Conservation (phyloP, 2,113 vertebrate genomes). For the Heptranchias perlo region DNA sequence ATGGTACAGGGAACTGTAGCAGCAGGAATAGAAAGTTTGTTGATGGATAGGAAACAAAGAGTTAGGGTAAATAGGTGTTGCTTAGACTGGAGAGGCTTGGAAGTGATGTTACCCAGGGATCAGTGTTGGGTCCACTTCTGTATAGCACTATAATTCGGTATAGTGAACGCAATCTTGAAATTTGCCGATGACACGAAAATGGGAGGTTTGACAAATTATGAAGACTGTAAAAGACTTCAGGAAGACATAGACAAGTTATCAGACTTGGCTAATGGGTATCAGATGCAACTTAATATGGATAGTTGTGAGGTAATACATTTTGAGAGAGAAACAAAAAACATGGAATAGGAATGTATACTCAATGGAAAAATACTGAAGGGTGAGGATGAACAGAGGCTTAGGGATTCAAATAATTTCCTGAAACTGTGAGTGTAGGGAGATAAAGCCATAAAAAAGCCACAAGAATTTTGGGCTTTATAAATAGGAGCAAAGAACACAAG, state of each 20-base stretch:
- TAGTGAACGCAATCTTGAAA: neutral
- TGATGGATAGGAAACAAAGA: neutral
- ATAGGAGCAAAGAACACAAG: neutral
- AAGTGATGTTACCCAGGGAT: neutral
- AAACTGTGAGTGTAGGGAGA: neutral
- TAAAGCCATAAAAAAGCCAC: neutral
- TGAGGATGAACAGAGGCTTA: neutral
- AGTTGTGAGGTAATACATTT: neutral
- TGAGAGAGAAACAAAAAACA: neutral
- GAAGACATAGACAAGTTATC: neutral
- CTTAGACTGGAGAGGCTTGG: neutral
- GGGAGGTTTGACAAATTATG: neutral
- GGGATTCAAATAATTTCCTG: neutral
- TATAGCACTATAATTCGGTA: neutral
- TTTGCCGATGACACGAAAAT: neutral
- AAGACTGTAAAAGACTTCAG: neutral
- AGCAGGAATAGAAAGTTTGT: neutral
- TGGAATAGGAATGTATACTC: too few relatives aligned
- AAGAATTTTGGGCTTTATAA: neutral
- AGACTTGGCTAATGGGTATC: neutral
- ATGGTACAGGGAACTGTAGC: neutral
- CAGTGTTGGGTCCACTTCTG: neutral
- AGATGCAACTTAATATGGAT: neutral
- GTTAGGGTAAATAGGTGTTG: neutral
- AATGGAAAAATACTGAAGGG: too few relatives aligned